A percentile compares a stretch with the other conserved stretches of the same genome.
Evolutionary conservation across 2,888 invertebrate species (phyloP).

Genomic region (Hylaea fasciaria): DNA sequence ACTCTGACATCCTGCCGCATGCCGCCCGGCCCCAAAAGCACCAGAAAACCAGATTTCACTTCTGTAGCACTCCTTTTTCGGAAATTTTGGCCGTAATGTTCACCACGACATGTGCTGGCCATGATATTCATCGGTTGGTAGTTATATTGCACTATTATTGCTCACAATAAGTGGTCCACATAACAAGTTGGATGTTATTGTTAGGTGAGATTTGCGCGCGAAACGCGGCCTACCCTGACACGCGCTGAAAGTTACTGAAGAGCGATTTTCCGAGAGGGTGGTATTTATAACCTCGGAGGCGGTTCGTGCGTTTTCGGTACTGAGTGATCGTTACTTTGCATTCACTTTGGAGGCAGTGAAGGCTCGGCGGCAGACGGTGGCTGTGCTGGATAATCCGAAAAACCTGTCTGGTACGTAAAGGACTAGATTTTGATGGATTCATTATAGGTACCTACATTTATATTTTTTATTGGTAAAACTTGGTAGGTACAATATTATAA

Average conservation of each 20-base stretch:
- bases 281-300: conserved; percentile 65
- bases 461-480: too few species aligned
- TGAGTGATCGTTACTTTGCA: conserved; percentile 64
- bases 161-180: conserved; percentile 51
- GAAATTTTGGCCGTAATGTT: conserved; percentile 69
- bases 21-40: conserved; percentile 83
- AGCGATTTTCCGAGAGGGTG: conserved; percentile 54
- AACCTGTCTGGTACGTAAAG: conserved; percentile 14
- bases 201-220: conserved; percentile 41
- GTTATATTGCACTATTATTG: conserved; percentile 60
- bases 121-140: conserved; percentile 75
- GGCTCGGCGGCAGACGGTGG: conserved; percentile 35
- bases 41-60: conserved; percentile 87
- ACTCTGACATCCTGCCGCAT: conserved; percentile 86
- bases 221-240: conserved; percentile 43
- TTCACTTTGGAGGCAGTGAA: conserved; percentile 59
- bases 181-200: conserved; percentile 56
- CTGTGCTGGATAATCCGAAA: conserved; percentile 9
- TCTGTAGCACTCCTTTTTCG: conserved; percentile 78
- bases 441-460: too few species aligned
- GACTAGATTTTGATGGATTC: background rate
- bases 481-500: too few species aligned
- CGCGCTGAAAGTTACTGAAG: conserved; percentile 60
- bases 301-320: conserved; percentile 56
- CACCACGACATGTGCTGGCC: conserved; percentile 59